Evolutionary conservation across 2,797 vertebrate species (phyloP).

Genomic region (Neomorphus geoffroyi): DNA sequence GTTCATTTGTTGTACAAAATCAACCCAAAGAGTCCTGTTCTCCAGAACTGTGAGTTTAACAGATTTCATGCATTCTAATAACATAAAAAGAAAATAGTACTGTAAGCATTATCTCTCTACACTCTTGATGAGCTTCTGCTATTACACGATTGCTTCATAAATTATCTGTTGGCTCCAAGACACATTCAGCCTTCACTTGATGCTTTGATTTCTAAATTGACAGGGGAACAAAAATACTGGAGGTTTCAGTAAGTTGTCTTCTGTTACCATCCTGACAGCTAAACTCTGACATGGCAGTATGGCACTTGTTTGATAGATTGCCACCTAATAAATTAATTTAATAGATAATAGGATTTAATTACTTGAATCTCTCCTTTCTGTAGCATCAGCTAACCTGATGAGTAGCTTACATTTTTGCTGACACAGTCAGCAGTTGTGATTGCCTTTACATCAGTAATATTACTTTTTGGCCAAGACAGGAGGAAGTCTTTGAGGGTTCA

Average conservation of each 20-base stretch:
- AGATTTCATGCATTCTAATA: background rate
- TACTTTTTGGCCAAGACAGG: background rate
- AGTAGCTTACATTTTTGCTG: slow-evolving; percentile 30
- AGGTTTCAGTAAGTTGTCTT: slow-evolving; percentile 39
- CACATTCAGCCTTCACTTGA: background rate
- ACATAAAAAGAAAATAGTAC: slow-evolving; percentile 18
- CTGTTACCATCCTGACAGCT: background rate
- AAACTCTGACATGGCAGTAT: background rate
- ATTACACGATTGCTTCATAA: slow-evolving; percentile 4
- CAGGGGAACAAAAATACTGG: background rate
- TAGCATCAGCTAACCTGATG: slow-evolving; percentile 41
- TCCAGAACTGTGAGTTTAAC: background rate
- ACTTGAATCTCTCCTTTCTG: slow-evolving; percentile 3
- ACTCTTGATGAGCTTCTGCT: slow-evolving; percentile 28
- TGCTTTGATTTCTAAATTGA: slow-evolving; percentile 44
- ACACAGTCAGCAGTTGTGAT: background rate
- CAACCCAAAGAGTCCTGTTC: background rate
- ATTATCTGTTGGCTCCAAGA: slow-evolving; percentile 49
- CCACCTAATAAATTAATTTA: slow-evolving; percentile 59
- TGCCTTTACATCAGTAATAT: background rate
- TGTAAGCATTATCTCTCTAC: background rate
- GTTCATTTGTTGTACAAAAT: background rate
- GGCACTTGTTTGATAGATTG: slow-evolving; percentile 51
- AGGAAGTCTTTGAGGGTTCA: background rate
- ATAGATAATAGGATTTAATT: slow-evolving; percentile 58